Evolutionary conservation across 2,113 vertebrate genomes (phyloP).

Genomic region (Phylloscopus trochilus): DNA sequence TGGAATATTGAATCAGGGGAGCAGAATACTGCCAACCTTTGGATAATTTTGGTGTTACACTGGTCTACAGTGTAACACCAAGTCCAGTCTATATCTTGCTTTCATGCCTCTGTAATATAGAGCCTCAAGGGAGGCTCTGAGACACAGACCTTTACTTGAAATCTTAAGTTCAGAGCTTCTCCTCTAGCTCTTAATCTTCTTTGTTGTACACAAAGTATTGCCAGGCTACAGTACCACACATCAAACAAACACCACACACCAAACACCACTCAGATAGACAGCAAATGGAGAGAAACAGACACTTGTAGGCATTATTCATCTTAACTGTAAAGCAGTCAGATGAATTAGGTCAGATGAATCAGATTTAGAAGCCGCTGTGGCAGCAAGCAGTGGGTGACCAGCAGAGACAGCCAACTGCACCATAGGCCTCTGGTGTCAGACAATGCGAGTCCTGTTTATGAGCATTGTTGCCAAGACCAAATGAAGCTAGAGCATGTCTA

Average conservation of each 20-base stretch:
- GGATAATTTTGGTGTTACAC: too few species aligned
- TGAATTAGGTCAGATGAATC: constrained; percentile 41
- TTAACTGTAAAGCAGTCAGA: background rate
- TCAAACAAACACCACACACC: background rate
- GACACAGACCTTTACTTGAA: background rate
- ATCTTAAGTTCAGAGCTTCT: background rate
- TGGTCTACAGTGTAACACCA: background rate
- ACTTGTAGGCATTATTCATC: background rate
- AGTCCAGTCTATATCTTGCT: background rate
- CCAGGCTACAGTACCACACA: background rate
- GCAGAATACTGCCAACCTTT: background rate
- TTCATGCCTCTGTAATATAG: background rate
- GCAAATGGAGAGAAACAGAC: background rate
- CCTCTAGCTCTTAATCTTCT: background rate
- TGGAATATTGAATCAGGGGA: background rate
- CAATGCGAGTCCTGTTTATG: background rate
- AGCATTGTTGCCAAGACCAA: background rate
- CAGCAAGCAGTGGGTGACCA: background rate
- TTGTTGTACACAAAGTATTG: background rate
- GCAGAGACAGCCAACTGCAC: background rate
- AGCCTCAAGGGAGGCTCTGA: background rate
- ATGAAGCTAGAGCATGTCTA: background rate
- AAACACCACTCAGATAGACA: background rate
- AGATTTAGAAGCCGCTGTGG: background rate
- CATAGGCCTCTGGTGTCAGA: background rate